Base-by-base conservation (phyloP, 2,797 vertebrate species). In the Mormyrops boulengeri region DNA sequence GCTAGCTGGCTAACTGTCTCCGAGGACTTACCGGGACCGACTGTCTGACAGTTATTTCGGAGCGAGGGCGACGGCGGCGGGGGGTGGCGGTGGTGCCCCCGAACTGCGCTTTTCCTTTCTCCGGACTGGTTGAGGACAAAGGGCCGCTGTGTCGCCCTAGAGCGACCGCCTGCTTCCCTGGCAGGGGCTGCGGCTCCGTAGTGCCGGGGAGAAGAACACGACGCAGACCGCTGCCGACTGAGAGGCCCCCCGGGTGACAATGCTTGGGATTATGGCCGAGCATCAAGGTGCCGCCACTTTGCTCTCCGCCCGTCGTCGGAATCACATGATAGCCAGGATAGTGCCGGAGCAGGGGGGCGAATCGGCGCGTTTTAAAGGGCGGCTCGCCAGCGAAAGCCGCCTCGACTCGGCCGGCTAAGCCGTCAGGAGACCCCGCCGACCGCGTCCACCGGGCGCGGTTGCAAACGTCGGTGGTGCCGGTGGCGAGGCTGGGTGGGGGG, bases 201-300 rank as follows among this genome's bases (percentile, higher is more conserved):
- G 95, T 94, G 94, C 95, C 94, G 95, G 96, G 95, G 90, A 89
- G 89, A 93, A 73, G 85, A 47, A 22, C 92, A 89, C 92, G 92
- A 92, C 92, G 92, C 94, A 95, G 92, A 93, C 94, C 92, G 91
- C 94, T 89, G 88, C 89, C 91, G 93, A 94, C 93, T 93, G 92
- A 95, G 93, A 52, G 73, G 85, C 52, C 85, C 77, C 77, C 73
- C 17, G 88, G 95, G 95, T 94, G 95, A 97, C 96, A 96, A 97
- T 97, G 96, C 96, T 97, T 91, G 96, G 95, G 95, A 96, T 96
- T 96, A 97, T 97, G 96, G 96, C 96, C 88, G 96, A 97, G 90
- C 96, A 97, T 94, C 96, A 97, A 96, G 96, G 96, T 97, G 95
- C 90, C 57, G 12, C 26, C 62, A 66, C 62, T 66, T 66, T 66